Evolutionary conservation across 2,888 invertebrate species (phyloP).

Genomic region (Archips crataeganus): DNA sequence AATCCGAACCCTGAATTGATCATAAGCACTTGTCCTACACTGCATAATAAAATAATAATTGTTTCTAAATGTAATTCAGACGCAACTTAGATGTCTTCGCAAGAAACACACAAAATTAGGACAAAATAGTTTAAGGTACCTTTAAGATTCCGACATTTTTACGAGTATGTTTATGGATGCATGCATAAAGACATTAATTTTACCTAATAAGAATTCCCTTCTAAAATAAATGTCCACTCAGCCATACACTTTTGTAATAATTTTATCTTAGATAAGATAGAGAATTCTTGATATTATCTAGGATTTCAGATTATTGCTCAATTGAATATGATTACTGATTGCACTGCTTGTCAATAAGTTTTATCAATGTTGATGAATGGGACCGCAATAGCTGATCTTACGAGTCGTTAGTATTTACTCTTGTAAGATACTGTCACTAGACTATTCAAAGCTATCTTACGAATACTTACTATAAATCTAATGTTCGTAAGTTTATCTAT

Average conservation of each 20-base stretch:
- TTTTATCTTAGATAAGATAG: not conserved
- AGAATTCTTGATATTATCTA: conserved; percentile 6
- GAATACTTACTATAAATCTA: no score
- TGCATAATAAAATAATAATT: no score
- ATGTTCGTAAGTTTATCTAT: no score
- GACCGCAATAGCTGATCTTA: conserved; percentile 8
- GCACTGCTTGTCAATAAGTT: conserved; percentile 19
- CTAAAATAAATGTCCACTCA: not conserved
- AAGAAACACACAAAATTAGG: no score
- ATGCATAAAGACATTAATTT: not conserved
- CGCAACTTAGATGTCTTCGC: no score
- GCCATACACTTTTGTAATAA: conserved; percentile 5
- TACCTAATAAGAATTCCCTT: not conserved
- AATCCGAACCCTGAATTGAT: no score
- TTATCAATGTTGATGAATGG: conserved; percentile 21
- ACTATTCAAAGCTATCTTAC: not conserved
- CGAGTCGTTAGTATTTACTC: conserved; percentile 5
- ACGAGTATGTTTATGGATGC: not conserved
- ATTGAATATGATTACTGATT: conserved; percentile 42
- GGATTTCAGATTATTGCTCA: conserved; percentile 40
- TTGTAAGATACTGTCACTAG: not conserved
- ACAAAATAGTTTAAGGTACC: no score
- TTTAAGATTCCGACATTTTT: no score
- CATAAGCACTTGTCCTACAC: no score
- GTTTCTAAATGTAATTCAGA: no score